Evolutionary conservation across 2,797 vertebrate genomes (phyloP).

Genomic region (Neostethus bicornis): DNA sequence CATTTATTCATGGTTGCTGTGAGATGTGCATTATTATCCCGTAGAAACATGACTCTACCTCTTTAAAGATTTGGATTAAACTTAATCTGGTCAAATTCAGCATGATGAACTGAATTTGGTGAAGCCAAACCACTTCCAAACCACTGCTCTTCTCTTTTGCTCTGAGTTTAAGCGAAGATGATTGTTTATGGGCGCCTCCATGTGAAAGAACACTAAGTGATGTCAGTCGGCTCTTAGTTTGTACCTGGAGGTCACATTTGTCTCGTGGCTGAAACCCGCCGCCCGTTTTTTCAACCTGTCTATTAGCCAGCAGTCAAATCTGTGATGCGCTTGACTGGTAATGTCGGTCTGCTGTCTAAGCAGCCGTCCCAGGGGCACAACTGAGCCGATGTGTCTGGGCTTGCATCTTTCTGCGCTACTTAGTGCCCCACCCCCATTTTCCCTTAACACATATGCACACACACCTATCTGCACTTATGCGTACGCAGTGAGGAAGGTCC

Average conservation of each 20-base stretch:
- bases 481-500: conserved; percentile 52
- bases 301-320: conserved; percentile 62
- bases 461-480: conserved; percentile 25
- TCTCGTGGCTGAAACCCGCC: conserved; percentile 28
- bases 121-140: background rate
- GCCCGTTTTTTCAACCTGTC: conserved; percentile 49
- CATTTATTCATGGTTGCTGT: too few relatives aligned
- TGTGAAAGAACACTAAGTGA: background rate
- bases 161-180: conserved; percentile 2
- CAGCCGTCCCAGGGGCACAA: conserved; percentile 50
- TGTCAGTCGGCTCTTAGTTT: conserved; percentile 24
- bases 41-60: too few relatives aligned
- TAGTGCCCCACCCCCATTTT: conserved; percentile 15
- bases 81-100: background rate
- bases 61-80: background rate
- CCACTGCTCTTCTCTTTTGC: background rate
- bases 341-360: conserved; percentile 64
- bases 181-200: conserved; percentile 1
- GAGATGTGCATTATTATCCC: too few relatives aligned
- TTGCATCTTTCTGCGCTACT: conserved; percentile 22
- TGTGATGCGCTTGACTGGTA: conserved; percentile 57
- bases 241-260: conserved; percentile 32
- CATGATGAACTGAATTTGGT: background rate
- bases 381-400: conserved; percentile 39
- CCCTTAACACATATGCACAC: conserved; percentile 12